A percentile compares a stretch with the other conserved stretches of the same genome.
Conservation (phyloP, 2,113 vertebrate species). For the Campylorhamphus procurvoides region DNA sequence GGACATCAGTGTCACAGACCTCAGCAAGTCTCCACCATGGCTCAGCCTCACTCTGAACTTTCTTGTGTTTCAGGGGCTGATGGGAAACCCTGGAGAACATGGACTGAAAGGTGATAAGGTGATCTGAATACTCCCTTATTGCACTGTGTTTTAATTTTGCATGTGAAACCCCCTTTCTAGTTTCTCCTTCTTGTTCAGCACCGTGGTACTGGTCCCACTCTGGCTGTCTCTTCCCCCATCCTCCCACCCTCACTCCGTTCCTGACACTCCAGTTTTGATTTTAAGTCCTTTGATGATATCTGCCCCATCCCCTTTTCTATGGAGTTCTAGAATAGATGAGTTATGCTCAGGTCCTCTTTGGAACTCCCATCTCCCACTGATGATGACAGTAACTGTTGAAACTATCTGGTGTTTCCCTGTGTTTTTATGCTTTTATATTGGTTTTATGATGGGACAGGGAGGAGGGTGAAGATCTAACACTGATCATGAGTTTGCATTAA, state of each 20-base stretch:
- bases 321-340: neutral
- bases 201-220: neutral
- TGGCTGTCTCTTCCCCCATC: neutral
- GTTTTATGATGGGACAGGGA: fast-evolving
- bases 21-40: neutral
- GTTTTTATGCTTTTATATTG: neutral
- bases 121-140: constrained; percentile 99
- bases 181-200: neutral
- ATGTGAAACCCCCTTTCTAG: constrained; percentile 53
- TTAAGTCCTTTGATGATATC: neutral
- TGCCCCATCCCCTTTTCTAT: neutral
- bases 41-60: neutral
- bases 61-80: constrained; percentile 86
- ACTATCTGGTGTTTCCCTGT: neutral
- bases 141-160: constrained; percentile 86
- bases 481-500: neutral
- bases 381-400: neutral
- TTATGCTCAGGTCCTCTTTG: neutral
- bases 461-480: neutral
- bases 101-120: constrained; percentile 99
- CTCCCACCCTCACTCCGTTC: neutral
- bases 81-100: constrained; percentile 94
- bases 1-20: neutral
- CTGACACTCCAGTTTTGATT: neutral
- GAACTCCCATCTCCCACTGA: neutral